A percentile compares a stretch with the other conserved stretches of the same genome.
phyloP scores from a whole-genome alignment of 2,113 vertebrate species.

The Argyrosomus japonicus region DNA sequence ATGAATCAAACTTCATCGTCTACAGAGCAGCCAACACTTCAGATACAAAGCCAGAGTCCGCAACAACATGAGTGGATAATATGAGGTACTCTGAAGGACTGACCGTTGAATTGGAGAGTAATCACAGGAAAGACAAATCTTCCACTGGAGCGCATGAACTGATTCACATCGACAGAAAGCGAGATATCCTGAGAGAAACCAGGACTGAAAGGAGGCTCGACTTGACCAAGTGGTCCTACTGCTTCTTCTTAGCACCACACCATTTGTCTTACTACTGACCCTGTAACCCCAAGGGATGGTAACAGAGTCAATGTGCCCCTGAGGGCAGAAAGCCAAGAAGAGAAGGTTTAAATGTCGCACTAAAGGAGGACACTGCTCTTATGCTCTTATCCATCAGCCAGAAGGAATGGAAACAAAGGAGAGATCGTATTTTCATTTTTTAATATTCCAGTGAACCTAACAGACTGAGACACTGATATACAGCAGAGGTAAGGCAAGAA shows the following conservation, averaged over 20 bases:
- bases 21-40: neutral
- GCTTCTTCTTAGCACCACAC: neutral
- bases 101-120: slow-evolving; percentile 16
- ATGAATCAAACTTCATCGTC: neutral
- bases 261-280: slow-evolving; percentile 17
- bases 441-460: slow-evolving; percentile 21
- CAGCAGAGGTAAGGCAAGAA: slow-evolving; percentile 4
- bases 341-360: neutral
- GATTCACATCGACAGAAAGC: slow-evolving; percentile 5
- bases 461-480: neutral
- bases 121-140: slow-evolving; percentile 8
- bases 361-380: slow-evolving; percentile 29
- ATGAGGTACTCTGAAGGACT: slow-evolving; percentile 31
- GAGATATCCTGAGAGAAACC: slow-evolving; percentile 17
- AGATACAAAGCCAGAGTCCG: neutral
- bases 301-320: neutral
- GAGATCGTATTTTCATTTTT: neutral
- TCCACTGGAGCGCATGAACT: slow-evolving; percentile 12
- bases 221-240: slow-evolving; percentile 7
- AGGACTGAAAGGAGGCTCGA: slow-evolving; percentile 58
- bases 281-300: slow-evolving; percentile 13
- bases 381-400: neutral
- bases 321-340: neutral
- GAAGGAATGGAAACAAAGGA: slow-evolving; percentile 15
- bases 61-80: slow-evolving; percentile 20